Evolutionary conservation across 2,888 invertebrate species (phyloP).

Genomic region (Eupithecia pulchellata): DNA sequence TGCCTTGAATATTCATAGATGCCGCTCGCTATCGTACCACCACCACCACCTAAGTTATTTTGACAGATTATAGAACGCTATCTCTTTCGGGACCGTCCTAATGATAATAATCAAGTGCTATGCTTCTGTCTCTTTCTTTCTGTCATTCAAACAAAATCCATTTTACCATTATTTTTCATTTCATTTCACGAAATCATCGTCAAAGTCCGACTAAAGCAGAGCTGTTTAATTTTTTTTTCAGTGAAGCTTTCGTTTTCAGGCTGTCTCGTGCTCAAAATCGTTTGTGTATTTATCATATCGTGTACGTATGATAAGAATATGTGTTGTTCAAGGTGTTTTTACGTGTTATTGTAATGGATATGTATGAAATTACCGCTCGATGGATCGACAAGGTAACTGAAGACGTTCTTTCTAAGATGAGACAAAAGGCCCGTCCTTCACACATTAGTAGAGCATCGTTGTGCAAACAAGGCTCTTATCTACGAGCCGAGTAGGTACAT

Average conservation of each 20-base stretch:
- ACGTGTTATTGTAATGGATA: slow-evolving; percentile 48
- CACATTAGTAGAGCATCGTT: slow-evolving; percentile 78
- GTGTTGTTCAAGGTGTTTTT: slow-evolving; percentile 47
- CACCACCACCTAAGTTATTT: neutral
- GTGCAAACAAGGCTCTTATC: slow-evolving; percentile 80
- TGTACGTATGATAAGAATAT: slow-evolving; percentile 32
- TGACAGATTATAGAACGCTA: slow-evolving; percentile 15
- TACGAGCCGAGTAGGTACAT: slow-evolving; percentile 69
- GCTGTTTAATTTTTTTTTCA: slow-evolving; percentile 25
- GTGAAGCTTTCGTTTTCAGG: slow-evolving; percentile 30
- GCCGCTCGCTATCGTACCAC: slow-evolving; percentile 17
- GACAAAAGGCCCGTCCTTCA: slow-evolving; percentile 83
- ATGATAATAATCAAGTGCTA: no score
- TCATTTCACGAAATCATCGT: slow-evolving; percentile 22
- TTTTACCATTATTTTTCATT: slow-evolving; percentile 17
- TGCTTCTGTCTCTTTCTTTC: slow-evolving; percentile 17
- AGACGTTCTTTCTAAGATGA: slow-evolving; percentile 66
- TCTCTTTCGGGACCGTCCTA: neutral
- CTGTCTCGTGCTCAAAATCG: slow-evolving; percentile 32
- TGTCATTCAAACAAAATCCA: slow-evolving; percentile 9
- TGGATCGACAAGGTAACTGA: slow-evolving; percentile 74
- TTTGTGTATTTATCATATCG: slow-evolving; percentile 26
- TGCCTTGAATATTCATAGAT: slow-evolving; percentile 15
- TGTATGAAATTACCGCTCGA: slow-evolving; percentile 43
- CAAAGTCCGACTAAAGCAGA: neutral